Conservation (phyloP, 2,113 vertebrate genomes). For the Oreotrochilus melanogaster region DNA sequence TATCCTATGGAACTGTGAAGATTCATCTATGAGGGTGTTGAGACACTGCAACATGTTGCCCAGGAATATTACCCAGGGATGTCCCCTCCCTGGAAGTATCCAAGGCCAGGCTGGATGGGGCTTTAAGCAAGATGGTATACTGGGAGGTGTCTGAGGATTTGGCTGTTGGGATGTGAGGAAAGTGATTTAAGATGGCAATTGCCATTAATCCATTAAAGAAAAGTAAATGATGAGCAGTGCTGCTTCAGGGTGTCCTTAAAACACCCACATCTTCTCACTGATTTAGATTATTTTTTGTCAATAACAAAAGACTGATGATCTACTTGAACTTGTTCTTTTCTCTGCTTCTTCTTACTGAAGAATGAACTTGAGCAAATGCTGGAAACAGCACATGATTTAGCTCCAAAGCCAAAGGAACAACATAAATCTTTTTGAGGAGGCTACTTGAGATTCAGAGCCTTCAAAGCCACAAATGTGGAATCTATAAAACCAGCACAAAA, state of each 20-base stretch:
- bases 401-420: background rate
- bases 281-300: background rate
- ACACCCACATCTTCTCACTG: background rate
- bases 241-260: background rate
- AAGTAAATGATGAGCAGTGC: background rate
- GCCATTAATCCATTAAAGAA: background rate
- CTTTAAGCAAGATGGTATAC: no score
- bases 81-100: no score
- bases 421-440: background rate
- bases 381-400: background rate
- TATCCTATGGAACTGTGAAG: background rate
- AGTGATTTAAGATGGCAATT: background rate
- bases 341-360: background rate
- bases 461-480: background rate
- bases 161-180: background rate
- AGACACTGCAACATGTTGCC: no score
- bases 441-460: background rate
- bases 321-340: background rate
- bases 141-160: background rate
- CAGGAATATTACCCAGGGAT: no score
- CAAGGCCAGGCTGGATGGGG: no score
- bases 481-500: background rate
- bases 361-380: background rate
- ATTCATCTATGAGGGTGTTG: no score
- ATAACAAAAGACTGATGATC: background rate